Base-by-base conservation (phyloP, 2,113 vertebrate genomes). In the Tetrao urogallus region DNA sequence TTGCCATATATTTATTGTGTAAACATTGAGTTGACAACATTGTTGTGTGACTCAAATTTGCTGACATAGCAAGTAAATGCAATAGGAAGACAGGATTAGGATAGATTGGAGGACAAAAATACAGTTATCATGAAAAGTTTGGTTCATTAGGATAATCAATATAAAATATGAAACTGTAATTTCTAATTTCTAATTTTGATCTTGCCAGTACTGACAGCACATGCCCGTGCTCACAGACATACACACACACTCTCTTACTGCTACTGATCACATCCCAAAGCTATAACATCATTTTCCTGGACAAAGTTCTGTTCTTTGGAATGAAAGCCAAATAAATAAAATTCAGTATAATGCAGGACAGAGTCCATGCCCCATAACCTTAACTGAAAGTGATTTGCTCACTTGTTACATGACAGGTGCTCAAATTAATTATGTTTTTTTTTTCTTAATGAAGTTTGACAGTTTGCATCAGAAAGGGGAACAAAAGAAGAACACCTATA, bases 381-480 rank as follows among this genome's bases (percentile, higher is more conserved):
- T 72, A 91, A 61, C 18, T 82, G 54, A 76, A 86, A 82, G 54
- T 11, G 61, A 47, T 94, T 88, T 75, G 81, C 52, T 78, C 22
- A 56, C 40, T 81, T 72, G 10, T 56, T 82, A 76, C 3, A 1
- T 72, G 58, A 76, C 75, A 86, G 40, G 82, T 80, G 79, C 54
- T 89, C 36, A 91, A 85, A 79, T 71, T 84, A 91, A 70, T 54
- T 82, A 19, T 64, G 4, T 4, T 17, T 32, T 2, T 71, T 92
- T 82, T 89, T 75, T 13, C 27, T 80, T 95, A 89, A 92, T 82
- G 45, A 70, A 85, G 64, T 85, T 94, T 88, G 63, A 70, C 78
- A 89, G 70, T 76, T 90, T 93, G 27, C 47, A 79, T 74, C 50
- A 83, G 79, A 83, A 90, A 77, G 22, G 13, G 11, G 14, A 93